These are phyloP conservation scores for Bombyx mandarina DNA, from an alignment of 1,140 invertebrate genomes.

Conservation along the genomic window DNA sequence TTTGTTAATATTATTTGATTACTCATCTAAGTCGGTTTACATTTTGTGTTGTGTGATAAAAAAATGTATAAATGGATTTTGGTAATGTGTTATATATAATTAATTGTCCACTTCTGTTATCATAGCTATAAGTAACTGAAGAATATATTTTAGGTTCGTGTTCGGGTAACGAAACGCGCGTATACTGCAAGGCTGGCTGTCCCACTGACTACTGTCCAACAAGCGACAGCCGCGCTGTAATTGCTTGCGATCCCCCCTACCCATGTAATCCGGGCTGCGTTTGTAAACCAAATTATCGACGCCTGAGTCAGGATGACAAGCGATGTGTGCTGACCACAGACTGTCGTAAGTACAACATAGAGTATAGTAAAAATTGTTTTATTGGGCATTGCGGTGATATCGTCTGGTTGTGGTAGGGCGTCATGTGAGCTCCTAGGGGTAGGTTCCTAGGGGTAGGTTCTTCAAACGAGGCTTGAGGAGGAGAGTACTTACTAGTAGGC, in stretches of 20 bases:
- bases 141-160: neutral
- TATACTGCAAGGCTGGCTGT: conserved; percentile 25
- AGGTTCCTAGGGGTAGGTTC: no score
- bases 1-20: no score
- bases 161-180: conserved; percentile 23
- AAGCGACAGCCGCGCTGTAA: conserved; percentile 19
- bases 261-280: conserved; percentile 32
- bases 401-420: no score
- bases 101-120: no score
- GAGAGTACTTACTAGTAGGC: no score
- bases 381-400: no score
- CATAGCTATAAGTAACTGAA: neutral
- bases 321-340: conserved; percentile 30
- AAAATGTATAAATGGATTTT: neutral
- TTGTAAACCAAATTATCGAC: conserved; percentile 23
- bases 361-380: no score
- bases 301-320: conserved; percentile 17
- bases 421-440: no score
- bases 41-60: no score
- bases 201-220: conserved; percentile 32
- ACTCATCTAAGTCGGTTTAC: no score
- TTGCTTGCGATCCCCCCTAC: conserved; percentile 20
- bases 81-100: neutral
- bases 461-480: no score
- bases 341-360: conserved; percentile 32